These are phyloP conservation scores for Nothocercus julius DNA, from an alignment of 2,113 vertebrate genomes.

Conservation along the genomic window DNA sequence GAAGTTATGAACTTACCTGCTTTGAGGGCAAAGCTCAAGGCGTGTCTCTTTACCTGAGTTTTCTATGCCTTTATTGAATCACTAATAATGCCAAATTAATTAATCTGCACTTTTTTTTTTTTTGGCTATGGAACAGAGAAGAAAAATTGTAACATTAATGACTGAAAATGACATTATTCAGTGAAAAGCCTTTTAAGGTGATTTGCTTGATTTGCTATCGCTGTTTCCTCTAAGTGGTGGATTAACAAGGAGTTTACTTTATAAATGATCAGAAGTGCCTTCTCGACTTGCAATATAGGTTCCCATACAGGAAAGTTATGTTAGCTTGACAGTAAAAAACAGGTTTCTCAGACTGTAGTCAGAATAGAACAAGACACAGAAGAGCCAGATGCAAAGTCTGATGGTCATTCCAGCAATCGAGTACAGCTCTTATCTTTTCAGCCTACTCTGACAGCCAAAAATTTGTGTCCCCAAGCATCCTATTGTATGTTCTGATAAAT, in stretches of 20 bases:
- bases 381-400: neutral
- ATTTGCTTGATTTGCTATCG: neutral
- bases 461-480: neutral
- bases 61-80: neutral
- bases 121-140: neutral
- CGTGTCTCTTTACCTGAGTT: neutral
- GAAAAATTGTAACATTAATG: neutral
- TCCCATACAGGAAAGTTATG: neutral
- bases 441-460: neutral
- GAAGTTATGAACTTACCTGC: neutral
- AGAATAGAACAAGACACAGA: neutral
- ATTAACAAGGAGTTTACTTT: neutral
- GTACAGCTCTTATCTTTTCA: neutral
- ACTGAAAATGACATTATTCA: neutral
- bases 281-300: neutral
- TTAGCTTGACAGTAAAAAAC: neutral
- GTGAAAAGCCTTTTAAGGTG: neutral
- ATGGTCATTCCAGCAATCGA: neutral
- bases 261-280: neutral
- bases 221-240: neutral
- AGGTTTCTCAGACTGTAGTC: neutral
- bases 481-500: neutral
- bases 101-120: neutral
- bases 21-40: neutral
- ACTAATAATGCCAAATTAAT: neutral